A percentile compares a stretch with the other conserved stretches of the same genome.
phyloP scores from a whole-genome alignment of 2,888 invertebrate species.

The Phlogophora meticulosa region DNA sequence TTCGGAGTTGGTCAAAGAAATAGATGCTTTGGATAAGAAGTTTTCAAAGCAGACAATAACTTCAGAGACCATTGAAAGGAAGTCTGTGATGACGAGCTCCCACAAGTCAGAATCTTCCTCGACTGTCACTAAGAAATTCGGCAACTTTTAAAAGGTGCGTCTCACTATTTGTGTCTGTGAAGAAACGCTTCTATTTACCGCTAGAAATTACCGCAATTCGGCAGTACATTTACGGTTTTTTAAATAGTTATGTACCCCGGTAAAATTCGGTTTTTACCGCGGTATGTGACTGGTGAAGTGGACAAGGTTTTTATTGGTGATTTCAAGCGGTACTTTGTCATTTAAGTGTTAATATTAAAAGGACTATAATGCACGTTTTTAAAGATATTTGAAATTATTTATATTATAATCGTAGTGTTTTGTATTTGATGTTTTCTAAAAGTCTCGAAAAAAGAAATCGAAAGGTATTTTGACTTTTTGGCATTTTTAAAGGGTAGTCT shows the following conservation, averaged over 20 bases:
- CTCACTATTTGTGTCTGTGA: constrained; percentile 38
- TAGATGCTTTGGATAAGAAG: constrained; percentile 92
- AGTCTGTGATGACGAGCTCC: constrained; percentile 92
- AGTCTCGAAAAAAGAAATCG: constrained; percentile 34
- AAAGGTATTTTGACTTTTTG: constrained; percentile 38
- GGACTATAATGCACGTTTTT: constrained; percentile 58
- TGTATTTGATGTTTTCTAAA: constrained; percentile 51
- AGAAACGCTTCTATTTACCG: constrained; percentile 50
- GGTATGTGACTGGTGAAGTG: constrained; percentile 8
- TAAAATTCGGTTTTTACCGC: constrained; percentile 27
- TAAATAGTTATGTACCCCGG: constrained; percentile 8
- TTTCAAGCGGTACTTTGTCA: constrained; percentile 37
- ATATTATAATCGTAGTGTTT: constrained; percentile 55
- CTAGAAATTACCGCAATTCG: constrained; percentile 25
- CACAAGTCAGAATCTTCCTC: constrained; percentile 91
- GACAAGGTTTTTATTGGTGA: constrained; percentile 12
- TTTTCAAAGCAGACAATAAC: constrained; percentile 93
- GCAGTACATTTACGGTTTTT: constrained; percentile 2
- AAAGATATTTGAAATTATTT: constrained; percentile 57
- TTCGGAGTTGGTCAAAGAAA: constrained; percentile 84
- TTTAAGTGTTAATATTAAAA: constrained; percentile 58
- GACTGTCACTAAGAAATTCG: constrained; percentile 90
- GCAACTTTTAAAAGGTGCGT: constrained; percentile 85
- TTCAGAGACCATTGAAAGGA: constrained; percentile 93
- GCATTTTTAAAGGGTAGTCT: constrained; percentile 4